phyloP scores from a whole-genome alignment of 2,113 vertebrate genomes.

The Montifringilla adamsi region DNA sequence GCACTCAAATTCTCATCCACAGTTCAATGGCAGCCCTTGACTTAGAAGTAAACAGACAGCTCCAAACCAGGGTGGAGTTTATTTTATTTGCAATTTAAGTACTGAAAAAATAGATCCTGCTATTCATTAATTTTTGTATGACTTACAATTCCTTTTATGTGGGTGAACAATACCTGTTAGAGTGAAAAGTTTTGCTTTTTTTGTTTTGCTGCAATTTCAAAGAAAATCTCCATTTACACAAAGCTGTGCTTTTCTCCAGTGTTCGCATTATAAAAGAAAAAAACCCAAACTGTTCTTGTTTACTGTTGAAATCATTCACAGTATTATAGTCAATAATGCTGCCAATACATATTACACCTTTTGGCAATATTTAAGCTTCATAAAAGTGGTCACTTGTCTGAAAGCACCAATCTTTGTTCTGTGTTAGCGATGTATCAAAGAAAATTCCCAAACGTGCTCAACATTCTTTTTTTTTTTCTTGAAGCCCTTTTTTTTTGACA shows the following conservation, averaged over 20 bases:
- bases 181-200: slow-evolving; percentile 66
- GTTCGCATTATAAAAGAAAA: slow-evolving; percentile 49
- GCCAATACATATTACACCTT: slow-evolving; percentile 46
- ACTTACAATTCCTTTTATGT: slow-evolving; percentile 69
- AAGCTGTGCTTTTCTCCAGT: slow-evolving; percentile 60
- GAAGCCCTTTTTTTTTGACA: slow-evolving; percentile 35
- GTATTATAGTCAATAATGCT: slow-evolving; percentile 29
- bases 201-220: slow-evolving; percentile 51
- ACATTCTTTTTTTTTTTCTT: neutral
- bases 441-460: slow-evolving; percentile 44
- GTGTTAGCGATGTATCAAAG: slow-evolving; percentile 61
- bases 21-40: neutral
- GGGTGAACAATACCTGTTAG: slow-evolving; percentile 53
- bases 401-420: slow-evolving; percentile 55
- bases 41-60: slow-evolving; percentile 65
- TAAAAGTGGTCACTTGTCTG: slow-evolving; percentile 69
- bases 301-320: slow-evolving; percentile 50
- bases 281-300: slow-evolving; percentile 34
- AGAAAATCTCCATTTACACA: slow-evolving; percentile 36
- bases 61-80: slow-evolving; percentile 70
- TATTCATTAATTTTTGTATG: slow-evolving; percentile 84
- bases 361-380: slow-evolving; percentile 70
- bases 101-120: slow-evolving; percentile 91
- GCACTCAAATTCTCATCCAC: slow-evolving; percentile 12
- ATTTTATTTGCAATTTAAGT: slow-evolving; percentile 66